Conservation (phyloP, 2,113 vertebrate species). For the Colossoma macropomum region DNA sequence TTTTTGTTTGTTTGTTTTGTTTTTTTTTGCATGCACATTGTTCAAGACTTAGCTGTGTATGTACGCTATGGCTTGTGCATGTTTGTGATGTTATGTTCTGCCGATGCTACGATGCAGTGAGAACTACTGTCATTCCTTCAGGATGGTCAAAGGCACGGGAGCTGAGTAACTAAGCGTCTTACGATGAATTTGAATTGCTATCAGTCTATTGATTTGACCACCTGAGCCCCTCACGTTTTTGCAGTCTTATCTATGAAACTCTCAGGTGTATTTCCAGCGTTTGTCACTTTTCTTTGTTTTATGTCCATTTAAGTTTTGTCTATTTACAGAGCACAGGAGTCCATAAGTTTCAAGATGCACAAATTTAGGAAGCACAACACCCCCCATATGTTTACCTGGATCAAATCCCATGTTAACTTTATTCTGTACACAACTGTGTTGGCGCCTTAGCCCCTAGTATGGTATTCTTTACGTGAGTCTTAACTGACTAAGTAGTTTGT, state of each 20-base stretch:
- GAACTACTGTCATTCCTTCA: conserved; percentile 24
- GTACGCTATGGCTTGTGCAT: conserved; percentile 39
- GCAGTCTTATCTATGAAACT: conserved; percentile 11
- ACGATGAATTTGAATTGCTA: background rate
- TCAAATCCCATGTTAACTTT: background rate
- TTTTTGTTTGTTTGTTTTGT: background rate
- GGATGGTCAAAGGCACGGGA: background rate
- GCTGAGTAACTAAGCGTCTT: conserved; percentile 5
- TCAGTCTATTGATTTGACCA: background rate
- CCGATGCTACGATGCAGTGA: conserved; percentile 6
- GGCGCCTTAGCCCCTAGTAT: background rate
- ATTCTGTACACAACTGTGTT: background rate
- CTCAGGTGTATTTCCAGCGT: conserved; percentile 39
- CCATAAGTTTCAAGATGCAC: conserved; percentile 17
- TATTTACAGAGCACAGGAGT: conserved; percentile 26
- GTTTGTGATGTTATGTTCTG: conserved; percentile 29
- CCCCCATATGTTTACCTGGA: background rate
- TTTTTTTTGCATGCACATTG: conserved; percentile 26
- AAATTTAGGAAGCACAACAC: conserved; percentile 14
- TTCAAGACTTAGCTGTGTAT: conserved; percentile 25
- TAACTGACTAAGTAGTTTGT: conserved; percentile 7
- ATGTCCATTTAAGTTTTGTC: conserved; percentile 5
- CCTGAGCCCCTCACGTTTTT: background rate
- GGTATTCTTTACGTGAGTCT: background rate
- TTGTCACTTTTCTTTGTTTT: background rate